Evolutionary conservation across 2,113 vertebrate genomes (phyloP).

Genomic region (Camarhynchus parvulus): DNA sequence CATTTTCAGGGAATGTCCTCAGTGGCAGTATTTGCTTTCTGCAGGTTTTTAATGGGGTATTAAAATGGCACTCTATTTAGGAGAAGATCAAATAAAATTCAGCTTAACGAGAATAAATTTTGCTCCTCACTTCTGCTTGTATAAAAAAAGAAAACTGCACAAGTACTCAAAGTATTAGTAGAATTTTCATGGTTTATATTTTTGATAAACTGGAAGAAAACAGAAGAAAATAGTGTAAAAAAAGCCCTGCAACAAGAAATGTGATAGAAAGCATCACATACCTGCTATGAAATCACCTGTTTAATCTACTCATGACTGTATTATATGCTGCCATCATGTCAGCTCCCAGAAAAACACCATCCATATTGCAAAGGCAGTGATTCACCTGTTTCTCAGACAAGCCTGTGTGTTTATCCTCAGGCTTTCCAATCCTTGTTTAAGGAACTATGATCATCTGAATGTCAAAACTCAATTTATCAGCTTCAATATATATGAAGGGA

Average conservation of each 20-base stretch:
- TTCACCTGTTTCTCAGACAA: not conserved
- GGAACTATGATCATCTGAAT: not conserved
- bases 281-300: not conserved
- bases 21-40: not conserved
- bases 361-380: not conserved
- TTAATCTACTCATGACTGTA: not conserved
- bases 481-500: not conserved
- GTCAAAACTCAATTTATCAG: conserved; percentile 17
- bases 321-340: not conserved
- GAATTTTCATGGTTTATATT: not conserved
- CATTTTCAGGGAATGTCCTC: not conserved
- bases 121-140: not conserved
- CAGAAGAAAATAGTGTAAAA: not conserved
- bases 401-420: not conserved
- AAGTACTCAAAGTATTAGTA: not conserved
- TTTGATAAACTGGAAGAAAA: not conserved
- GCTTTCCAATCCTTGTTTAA: not conserved
- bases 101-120: not conserved
- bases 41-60: not conserved
- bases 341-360: not conserved
- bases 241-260: not conserved
- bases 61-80: not conserved
- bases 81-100: not conserved
- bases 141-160: not conserved
- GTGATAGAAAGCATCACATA: not conserved